These are phyloP conservation scores for Neuroterus valhalla DNA, from an alignment of 1,140 invertebrate species.

Conservation along the genomic window DNA sequence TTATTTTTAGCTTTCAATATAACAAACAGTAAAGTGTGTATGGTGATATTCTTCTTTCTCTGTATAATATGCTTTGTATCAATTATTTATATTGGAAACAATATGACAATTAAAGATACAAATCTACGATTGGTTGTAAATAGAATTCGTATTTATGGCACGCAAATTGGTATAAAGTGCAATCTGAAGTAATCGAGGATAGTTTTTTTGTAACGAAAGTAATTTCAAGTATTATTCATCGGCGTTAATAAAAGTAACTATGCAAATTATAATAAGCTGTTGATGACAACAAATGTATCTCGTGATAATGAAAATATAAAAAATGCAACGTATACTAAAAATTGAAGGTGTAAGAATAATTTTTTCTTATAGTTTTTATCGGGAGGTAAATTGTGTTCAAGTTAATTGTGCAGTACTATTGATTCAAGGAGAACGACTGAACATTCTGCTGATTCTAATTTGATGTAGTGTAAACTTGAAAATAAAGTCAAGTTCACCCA, in stretches of 20 bases:
- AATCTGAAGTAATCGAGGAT: slow-evolving; percentile 48
- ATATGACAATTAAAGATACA: neutral
- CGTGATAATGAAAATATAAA: too few species aligned
- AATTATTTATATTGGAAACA: neutral
- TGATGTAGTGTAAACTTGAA: neutral
- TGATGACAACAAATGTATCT: too few species aligned
- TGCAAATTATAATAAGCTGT: too few species aligned
- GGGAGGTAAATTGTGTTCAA: neutral
- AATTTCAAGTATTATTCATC: too few species aligned
- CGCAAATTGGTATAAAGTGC: slow-evolving; percentile 42
- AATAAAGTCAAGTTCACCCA: neutral
- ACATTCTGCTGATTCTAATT: neutral
- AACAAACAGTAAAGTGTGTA: neutral
- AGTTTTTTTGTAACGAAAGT: too few species aligned
- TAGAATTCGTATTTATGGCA: slow-evolving; percentile 35
- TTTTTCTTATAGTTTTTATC: neutral
- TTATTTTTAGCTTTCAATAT: slow-evolving; percentile 34
- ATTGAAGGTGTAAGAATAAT: too few species aligned
- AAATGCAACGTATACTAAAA: too few species aligned
- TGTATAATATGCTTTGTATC: neutral
- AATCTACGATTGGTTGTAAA: slow-evolving; percentile 20
- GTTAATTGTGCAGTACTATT: neutral
- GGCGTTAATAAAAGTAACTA: too few species aligned
- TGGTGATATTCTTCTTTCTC: neutral
- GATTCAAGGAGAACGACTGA: neutral